Percentiles rank a stretch among this genome's conserved stretches.
phyloP scores from a whole-genome alignment of 2,888 invertebrate species.

The Perithous albicinctus region DNA sequence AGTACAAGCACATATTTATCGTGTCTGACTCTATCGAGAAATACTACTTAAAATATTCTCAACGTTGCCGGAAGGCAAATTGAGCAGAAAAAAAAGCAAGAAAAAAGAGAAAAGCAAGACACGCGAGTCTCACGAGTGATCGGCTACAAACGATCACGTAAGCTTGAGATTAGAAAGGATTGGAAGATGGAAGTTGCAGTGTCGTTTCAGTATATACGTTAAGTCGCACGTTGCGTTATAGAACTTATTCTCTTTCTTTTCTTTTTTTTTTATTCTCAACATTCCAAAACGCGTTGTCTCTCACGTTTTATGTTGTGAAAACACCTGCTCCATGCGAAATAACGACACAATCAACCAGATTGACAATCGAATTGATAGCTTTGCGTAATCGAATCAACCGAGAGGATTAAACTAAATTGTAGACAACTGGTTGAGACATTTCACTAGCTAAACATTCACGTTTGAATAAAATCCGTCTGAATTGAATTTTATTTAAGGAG shows the following conservation, averaged over 20 bases:
- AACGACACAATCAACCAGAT: conserved; percentile 10
- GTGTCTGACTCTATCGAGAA: conserved; percentile 1
- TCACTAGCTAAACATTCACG: too few species aligned
- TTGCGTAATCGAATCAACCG: neutral
- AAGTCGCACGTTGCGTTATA: conserved; percentile 19
- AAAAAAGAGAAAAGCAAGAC: conserved; percentile 18
- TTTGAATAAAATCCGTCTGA: too few species aligned
- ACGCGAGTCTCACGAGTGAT: conserved; percentile 40
- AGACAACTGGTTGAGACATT: neutral
- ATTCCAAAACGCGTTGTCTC: conserved; percentile 9
- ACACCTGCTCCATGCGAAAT: neutral
- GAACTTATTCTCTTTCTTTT: conserved; percentile 2
- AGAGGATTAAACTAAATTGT: neutral
- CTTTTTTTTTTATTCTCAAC: neutral
- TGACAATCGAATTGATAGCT: neutral
- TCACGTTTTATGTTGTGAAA: neutral
- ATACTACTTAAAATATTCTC: conserved; percentile 11
- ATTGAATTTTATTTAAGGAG: too few species aligned
- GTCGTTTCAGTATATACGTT: conserved; percentile 27
- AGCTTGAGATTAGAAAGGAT: conserved; percentile 61
- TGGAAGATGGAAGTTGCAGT: conserved; percentile 26
- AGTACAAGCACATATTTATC: neutral
- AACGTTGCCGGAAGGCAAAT: conserved; percentile 19
- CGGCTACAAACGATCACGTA: conserved; percentile 49
- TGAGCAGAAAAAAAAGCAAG: too few species aligned